Conservation (phyloP, 2,113 vertebrate genomes). For the Mormyrus lacerda region DNA sequence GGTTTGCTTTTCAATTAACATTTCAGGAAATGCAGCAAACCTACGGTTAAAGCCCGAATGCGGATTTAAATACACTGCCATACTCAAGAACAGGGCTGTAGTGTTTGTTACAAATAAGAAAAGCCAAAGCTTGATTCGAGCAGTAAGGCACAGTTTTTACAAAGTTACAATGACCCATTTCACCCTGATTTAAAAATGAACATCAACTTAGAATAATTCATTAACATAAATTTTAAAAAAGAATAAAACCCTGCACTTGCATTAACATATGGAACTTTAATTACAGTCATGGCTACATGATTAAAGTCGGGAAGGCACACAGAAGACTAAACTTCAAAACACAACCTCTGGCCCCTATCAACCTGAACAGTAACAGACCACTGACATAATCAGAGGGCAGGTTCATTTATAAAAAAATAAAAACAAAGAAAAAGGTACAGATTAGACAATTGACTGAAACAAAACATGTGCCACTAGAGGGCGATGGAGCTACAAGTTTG, state of each 20-base stretch:
- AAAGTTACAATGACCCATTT: neutral
- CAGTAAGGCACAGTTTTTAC: neutral
- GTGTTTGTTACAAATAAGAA: neutral
- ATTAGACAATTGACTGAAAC: neutral
- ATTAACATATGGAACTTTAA: neutral
- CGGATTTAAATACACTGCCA: neutral
- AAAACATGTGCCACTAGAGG: slow-evolving; percentile 51
- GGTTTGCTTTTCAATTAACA: neutral
- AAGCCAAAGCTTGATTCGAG: neutral
- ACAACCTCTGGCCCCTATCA: neutral
- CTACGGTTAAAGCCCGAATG: neutral
- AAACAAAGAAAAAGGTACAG: neutral
- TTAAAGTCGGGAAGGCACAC: neutral
- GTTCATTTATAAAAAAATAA: neutral
- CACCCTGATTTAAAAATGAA: neutral
- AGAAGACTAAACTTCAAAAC: neutral
- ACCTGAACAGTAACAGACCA: neutral
- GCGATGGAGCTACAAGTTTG: slow-evolving; percentile 47
- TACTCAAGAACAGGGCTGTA: too few species aligned
- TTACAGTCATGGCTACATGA: neutral
- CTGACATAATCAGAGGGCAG: neutral
- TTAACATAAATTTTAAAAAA: neutral
- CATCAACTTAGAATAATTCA: neutral
- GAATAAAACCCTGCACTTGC: neutral
- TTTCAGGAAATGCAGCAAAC: neutral